Evolutionary conservation across 2,113 vertebrate genomes (phyloP).

Genomic region (Carassius gibelio): DNA sequence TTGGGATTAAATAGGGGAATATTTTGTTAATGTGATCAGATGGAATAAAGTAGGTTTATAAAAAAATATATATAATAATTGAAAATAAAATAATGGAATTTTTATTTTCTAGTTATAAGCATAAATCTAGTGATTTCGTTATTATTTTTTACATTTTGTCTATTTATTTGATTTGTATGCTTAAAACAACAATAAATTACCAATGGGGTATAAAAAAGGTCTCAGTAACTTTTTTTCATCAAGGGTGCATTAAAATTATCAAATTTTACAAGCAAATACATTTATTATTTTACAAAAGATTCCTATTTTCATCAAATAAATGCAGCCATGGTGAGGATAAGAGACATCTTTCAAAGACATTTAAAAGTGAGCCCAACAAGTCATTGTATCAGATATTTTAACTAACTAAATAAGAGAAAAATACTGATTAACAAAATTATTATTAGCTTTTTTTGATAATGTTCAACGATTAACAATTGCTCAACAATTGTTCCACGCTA

Average conservation of each 20-base stretch:
- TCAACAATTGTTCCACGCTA: background rate
- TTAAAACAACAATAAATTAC: background rate
- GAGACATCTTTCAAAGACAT: background rate
- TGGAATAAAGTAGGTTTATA: background rate
- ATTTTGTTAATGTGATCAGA: background rate
- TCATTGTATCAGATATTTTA: background rate
- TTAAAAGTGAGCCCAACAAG: background rate
- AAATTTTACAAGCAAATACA: background rate
- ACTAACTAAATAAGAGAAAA: background rate
- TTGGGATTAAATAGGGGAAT: slow-evolving; percentile 38
- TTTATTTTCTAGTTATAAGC: background rate
- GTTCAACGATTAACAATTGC: too few species aligned
- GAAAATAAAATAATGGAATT: too few species aligned
- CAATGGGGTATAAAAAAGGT: background rate
- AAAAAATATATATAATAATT: too few species aligned
- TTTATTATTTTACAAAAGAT: background rate
- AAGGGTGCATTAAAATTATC: background rate
- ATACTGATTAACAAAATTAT: background rate
- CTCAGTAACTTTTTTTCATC: too few species aligned
- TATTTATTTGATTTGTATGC: background rate
- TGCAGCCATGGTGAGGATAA: background rate
- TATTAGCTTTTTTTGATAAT: background rate
- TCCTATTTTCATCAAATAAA: background rate
- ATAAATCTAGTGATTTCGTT: background rate
- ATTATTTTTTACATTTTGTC: too few species aligned